Evolutionary conservation across 2,113 vertebrate genomes (phyloP).

Genomic region (Labeo rohita): DNA sequence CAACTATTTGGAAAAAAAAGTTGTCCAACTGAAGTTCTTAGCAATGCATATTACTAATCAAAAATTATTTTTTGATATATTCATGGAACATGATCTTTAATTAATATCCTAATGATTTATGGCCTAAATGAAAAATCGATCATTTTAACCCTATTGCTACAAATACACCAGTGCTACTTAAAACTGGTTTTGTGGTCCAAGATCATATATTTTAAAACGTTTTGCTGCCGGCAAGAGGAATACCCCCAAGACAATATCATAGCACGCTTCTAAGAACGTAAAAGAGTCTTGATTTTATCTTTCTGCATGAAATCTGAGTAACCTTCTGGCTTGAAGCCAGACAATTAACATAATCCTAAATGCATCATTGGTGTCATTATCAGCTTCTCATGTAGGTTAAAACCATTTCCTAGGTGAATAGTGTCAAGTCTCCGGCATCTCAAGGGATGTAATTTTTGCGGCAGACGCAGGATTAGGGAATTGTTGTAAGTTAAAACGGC

Average conservation of each 20-base stretch:
- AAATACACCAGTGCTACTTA: no score
- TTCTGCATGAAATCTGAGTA: not conserved
- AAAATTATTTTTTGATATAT: no score
- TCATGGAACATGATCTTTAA: no score
- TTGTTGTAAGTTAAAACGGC: not conserved
- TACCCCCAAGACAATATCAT: not conserved
- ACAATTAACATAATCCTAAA: conserved; percentile 9
- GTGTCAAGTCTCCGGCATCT: not conserved
- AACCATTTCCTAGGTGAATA: not conserved
- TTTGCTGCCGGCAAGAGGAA: not conserved
- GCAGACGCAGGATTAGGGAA: not conserved
- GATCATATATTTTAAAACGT: not conserved
- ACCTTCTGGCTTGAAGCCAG: not conserved
- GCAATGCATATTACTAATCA: no score
- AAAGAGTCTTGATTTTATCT: conserved; percentile 22
- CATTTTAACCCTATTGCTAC: no score
- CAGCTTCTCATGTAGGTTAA: conserved; percentile 5
- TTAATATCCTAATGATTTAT: no score
- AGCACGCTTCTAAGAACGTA: not conserved
- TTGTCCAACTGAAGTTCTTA: no score
- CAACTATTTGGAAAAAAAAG: no score
- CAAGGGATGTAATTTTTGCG: not conserved
- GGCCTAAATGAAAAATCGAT: no score
- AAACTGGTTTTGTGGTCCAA: no score
- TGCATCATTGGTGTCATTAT: conserved; percentile 19